A percentile compares a stretch with the other conserved stretches of the same genome.
Conservation (phyloP, 1,140 invertebrate genomes). For the Dendroctonus ponderosae region DNA sequence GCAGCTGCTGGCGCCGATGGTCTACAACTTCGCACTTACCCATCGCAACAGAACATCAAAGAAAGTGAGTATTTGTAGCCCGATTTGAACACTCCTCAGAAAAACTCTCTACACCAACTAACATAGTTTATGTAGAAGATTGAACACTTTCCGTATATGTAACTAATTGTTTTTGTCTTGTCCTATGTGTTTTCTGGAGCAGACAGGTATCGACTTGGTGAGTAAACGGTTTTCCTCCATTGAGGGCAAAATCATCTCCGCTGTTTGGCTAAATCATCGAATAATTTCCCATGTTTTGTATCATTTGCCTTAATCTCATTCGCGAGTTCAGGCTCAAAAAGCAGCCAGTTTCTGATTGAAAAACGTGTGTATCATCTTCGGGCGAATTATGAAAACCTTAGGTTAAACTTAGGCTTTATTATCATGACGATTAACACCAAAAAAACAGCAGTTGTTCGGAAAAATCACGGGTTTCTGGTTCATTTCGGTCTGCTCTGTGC, state of each 20-base stretch:
- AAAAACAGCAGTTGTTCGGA: neutral
- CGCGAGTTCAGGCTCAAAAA: neutral
- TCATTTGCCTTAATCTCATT: conserved; percentile 17
- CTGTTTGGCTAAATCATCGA: conserved; percentile 7
- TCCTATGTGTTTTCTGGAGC: conserved; percentile 37
- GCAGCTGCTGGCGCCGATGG: conserved; percentile 31
- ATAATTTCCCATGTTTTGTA: conserved; percentile 13
- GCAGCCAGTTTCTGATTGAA: too few relatives aligned
- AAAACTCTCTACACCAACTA: too few relatives aligned
- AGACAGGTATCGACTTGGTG: conserved; percentile 46
- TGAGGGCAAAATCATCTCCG: conserved; percentile 9
- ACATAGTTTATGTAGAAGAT: too few relatives aligned
- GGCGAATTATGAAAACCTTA: too few relatives aligned
- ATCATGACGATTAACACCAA: neutral
- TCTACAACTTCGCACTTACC: conserved; percentile 72
- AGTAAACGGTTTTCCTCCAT: conserved; percentile 38
- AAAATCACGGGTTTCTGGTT: too few relatives aligned
- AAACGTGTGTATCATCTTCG: too few relatives aligned
- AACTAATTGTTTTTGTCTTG: conserved; percentile 44
- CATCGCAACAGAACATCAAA: conserved; percentile 72
- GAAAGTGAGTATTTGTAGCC: conserved; percentile 66
- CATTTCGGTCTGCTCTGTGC: too few relatives aligned
- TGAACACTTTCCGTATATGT: conserved; percentile 6
- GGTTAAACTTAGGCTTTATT: neutral
- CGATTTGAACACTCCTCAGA: too few relatives aligned